These are phyloP conservation scores for Iselma pallidipennis DNA, from an alignment of 2,888 invertebrate species.

Conservation along the genomic window DNA sequence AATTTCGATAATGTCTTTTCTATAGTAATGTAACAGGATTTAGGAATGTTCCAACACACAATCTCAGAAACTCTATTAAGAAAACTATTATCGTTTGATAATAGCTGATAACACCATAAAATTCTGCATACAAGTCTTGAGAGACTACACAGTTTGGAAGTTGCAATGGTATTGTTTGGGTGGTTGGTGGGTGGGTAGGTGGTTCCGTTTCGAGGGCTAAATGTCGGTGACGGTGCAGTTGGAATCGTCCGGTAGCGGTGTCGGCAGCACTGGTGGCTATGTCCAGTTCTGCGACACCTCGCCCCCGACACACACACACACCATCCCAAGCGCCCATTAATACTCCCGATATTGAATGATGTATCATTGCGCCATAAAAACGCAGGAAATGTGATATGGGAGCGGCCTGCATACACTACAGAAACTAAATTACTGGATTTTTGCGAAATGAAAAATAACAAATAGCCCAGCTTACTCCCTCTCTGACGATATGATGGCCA, in stretches of 20 bases:
- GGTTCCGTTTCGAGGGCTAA: background rate
- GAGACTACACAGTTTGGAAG: background rate
- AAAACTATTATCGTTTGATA: background rate
- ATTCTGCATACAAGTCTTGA: background rate
- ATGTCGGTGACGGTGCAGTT: conserved; percentile 11
- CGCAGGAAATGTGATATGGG: conserved; percentile 59
- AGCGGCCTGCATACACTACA: conserved; percentile 53
- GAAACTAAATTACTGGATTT: conserved; percentile 59
- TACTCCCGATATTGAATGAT: conserved; percentile 59
- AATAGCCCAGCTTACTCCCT: conserved; percentile 57
- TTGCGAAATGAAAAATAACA: conserved; percentile 59
- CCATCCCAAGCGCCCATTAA: conserved; percentile 46
- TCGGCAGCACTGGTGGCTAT: too few species aligned
- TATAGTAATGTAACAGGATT: background rate
- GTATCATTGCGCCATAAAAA: conserved; percentile 59
- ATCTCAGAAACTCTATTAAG: background rate
- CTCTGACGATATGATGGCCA: conserved; percentile 57
- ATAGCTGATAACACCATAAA: background rate
- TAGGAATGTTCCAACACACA: background rate
- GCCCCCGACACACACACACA: conserved; percentile 19
- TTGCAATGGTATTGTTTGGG: background rate
- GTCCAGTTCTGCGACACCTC: conserved; percentile 22
- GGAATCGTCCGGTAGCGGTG: background rate
- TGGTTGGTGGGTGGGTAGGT: conserved; percentile 4
- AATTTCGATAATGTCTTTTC: conserved; percentile 35